Conservation (phyloP, 2,797 vertebrate species). For the Harpagifer antarcticus region DNA sequence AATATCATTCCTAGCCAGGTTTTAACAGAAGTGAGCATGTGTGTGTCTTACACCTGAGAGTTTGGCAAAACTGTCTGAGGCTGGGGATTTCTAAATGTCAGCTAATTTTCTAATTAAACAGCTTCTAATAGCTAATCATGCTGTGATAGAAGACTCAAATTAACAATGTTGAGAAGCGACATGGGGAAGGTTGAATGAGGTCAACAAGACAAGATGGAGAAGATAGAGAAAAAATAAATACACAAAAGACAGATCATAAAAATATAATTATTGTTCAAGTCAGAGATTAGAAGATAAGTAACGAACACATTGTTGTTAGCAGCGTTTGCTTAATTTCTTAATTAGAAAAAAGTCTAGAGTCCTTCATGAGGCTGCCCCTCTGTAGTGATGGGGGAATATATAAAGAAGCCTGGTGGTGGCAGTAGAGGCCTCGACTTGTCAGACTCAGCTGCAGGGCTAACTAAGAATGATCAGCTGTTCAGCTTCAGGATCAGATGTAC, state of each 20-base stretch:
- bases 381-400: not conserved
- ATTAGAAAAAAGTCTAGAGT: not conserved
- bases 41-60: conserved; percentile 28
- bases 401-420: conserved; percentile 2
- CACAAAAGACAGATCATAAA: not conserved
- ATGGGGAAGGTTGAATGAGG: conserved; percentile 7
- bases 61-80: conserved; percentile 16
- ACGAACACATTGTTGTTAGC: not conserved
- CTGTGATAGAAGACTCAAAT: conserved; percentile 18
- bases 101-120: conserved; percentile 29
- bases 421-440: not conserved
- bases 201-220: conserved; percentile 5
- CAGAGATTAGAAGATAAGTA: not conserved
- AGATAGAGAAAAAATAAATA: not conserved
- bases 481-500: not conserved
- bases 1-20: conserved; percentile 8
- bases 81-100: conserved; percentile 12
- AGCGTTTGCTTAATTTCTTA: conserved; percentile 5
- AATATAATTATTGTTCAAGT: not conserved
- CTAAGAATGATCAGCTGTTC: not conserved
- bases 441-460: not conserved
- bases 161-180: not conserved
- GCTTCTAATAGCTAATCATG: conserved; percentile 17
- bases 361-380: not conserved
- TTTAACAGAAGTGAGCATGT: not conserved